phyloP scores from a whole-genome alignment of 1,140 invertebrate species.

The Eurosta solidaginis region DNA sequence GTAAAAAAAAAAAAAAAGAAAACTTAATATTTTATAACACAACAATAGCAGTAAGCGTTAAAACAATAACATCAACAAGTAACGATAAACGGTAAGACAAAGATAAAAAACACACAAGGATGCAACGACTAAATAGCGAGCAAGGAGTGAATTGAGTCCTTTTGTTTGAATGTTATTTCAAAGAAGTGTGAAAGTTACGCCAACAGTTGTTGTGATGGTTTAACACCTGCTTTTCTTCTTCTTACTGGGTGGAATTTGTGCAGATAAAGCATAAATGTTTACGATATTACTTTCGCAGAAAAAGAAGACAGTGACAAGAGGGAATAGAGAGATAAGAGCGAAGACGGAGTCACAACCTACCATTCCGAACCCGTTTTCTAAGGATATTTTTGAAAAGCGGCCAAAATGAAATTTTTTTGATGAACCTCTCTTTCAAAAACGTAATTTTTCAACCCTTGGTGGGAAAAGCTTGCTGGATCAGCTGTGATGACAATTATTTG shows the following conservation, averaged over 20 bases:
- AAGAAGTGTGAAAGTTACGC: background rate
- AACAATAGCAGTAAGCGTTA: background rate
- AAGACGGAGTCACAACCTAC: too few relatives aligned
- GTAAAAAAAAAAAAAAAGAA: background rate
- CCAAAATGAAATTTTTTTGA: too few relatives aligned
- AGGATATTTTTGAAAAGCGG: too few relatives aligned
- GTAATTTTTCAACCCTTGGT: too few relatives aligned
- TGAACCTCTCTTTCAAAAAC: too few relatives aligned
- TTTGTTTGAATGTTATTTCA: slow-evolving; percentile 38
- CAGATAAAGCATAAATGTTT: background rate
- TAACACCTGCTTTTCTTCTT: slow-evolving; percentile 45
- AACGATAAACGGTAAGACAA: background rate
- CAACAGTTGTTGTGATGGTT: background rate
- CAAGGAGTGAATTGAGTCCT: slow-evolving; percentile 41
- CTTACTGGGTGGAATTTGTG: slow-evolving; percentile 31
- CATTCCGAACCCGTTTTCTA: too few relatives aligned
- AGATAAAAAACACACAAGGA: slow-evolving; percentile 33
- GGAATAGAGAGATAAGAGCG: background rate
- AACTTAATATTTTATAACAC: background rate
- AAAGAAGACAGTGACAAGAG: background rate
- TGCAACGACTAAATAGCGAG: background rate
- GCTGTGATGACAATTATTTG: too few relatives aligned
- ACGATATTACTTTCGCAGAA: background rate
- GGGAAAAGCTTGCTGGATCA: too few relatives aligned
- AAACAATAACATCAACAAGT: slow-evolving; percentile 24